A percentile compares a stretch with the other conserved stretches of the same genome.
Conservation (phyloP, 2,797 vertebrate species). For the Coracias cyanogaster region DNA sequence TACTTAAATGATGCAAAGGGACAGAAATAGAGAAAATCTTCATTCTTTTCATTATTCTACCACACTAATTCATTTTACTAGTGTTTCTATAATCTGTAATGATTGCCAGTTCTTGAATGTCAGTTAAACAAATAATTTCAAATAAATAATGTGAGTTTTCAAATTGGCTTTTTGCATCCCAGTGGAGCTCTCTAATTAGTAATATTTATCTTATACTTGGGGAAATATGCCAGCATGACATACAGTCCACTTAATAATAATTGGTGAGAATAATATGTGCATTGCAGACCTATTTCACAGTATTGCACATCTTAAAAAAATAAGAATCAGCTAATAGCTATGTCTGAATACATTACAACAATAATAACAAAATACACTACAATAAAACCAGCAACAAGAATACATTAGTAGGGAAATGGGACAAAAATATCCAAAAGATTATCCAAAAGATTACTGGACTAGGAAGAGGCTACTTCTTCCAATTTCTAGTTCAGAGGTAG, state of each 20-base stretch:
- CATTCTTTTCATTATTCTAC: not conserved
- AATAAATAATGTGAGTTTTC: not conserved
- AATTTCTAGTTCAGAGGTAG: not conserved
- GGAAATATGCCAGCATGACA: not conserved
- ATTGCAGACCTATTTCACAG: not conserved
- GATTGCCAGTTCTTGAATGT: not conserved
- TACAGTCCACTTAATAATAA: not conserved
- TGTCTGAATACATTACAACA: not conserved
- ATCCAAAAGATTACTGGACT: too few relatives aligned
- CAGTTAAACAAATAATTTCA: not conserved
- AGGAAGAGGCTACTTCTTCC: not conserved
- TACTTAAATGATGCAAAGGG: not conserved
- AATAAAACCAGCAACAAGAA: not conserved
- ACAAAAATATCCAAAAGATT: too few relatives aligned
- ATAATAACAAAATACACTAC: not conserved
- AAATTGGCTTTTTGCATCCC: not conserved
- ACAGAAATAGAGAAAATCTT: not conserved
- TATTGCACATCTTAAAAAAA: not conserved
- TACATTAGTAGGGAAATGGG: not conserved
- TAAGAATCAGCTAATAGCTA: not conserved
- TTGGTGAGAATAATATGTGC: not conserved
- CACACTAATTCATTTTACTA: not conserved
- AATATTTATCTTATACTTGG: not conserved
- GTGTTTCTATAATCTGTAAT: not conserved
- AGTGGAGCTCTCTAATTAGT: not conserved